Percentiles rank a stretch among this genome's conserved stretches.
Conservation (phyloP, 2,113 vertebrate genomes). For the Hemiscyllium ocellatum region DNA sequence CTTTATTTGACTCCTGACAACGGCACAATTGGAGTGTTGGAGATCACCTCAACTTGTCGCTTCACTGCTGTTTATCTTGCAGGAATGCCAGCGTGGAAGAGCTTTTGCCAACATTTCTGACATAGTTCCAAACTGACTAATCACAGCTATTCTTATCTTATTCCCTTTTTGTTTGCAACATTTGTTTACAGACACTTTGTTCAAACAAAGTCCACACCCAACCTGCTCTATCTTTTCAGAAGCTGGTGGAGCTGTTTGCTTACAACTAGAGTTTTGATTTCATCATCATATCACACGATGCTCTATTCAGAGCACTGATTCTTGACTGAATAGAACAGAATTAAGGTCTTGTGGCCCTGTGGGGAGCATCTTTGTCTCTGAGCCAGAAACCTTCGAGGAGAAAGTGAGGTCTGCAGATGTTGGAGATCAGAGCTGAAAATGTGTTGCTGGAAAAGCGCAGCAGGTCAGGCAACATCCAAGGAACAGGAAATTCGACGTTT, state of each 20-base stretch:
- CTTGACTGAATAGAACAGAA: not conserved
- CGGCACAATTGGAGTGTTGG: not conserved
- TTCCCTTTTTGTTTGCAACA: not conserved
- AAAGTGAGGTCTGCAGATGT: too few species aligned
- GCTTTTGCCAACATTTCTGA: not conserved
- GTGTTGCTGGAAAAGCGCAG: too few species aligned
- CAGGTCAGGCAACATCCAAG: too few species aligned
- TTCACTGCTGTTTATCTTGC: not conserved
- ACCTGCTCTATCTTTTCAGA: not conserved
- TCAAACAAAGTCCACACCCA: not conserved
- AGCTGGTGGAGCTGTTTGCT: not conserved
- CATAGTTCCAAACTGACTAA: not conserved
- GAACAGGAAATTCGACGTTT: too few species aligned
- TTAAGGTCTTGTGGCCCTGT: too few species aligned
- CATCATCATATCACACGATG: not conserved
- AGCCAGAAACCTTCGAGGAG: too few species aligned
- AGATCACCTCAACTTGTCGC: not conserved
- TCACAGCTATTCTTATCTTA: not conserved
- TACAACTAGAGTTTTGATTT: not conserved
- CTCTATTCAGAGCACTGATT: not conserved
- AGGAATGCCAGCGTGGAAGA: not conserved
- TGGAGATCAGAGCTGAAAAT: too few species aligned
- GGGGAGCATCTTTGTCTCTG: too few species aligned
- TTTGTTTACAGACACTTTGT: not conserved
- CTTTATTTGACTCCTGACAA: not conserved